These are phyloP conservation scores for Lagorchestes hirsutus DNA, from an alignment of 2,797 vertebrate species.

Conservation along the genomic window DNA sequence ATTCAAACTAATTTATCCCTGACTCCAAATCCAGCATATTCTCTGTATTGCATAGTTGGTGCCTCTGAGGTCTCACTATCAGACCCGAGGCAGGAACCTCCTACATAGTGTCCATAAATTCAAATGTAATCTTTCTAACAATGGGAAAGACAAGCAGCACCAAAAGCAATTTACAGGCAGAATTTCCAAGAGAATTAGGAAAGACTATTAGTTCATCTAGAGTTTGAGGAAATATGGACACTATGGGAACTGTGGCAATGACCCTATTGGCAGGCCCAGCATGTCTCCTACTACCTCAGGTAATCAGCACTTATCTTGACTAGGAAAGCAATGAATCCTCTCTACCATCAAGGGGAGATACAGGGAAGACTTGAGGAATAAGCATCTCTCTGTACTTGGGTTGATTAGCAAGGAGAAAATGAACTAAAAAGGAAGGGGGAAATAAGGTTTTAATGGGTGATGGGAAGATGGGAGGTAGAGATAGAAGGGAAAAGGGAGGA, in stretches of 20 bases:
- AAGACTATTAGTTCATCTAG: background rate
- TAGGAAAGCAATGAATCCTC: background rate
- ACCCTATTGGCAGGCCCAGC: background rate
- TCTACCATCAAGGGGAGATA: background rate
- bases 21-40: background rate
- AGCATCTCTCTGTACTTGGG: background rate
- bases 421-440: background rate
- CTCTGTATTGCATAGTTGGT: background rate
- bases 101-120: background rate
- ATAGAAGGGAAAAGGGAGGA: background rate
- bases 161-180: background rate
- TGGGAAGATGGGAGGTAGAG: background rate
- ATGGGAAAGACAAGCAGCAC: background rate
- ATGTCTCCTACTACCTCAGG: background rate
- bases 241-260: background rate
- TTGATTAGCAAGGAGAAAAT: background rate
- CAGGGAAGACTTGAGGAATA: background rate
- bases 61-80: background rate
- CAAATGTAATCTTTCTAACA: background rate
- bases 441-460: background rate
- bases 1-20: background rate
- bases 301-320: background rate
- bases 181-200: background rate
- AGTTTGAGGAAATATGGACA: background rate
- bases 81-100: background rate